Base-by-base conservation (phyloP, 2,797 vertebrate genomes). In the Pseudopleuronectes americanus region DNA sequence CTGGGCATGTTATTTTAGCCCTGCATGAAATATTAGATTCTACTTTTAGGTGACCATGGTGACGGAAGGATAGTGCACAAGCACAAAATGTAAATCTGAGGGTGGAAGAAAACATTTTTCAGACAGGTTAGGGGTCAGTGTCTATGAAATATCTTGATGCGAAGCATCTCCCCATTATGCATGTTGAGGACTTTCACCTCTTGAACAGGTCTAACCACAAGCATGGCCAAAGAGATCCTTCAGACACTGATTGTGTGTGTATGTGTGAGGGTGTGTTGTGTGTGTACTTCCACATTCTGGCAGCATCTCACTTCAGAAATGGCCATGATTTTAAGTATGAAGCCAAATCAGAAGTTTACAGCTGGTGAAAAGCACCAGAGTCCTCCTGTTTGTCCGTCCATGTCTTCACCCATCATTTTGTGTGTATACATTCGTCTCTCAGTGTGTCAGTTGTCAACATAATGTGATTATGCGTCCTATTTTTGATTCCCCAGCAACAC, bases 381-480 rank as follows among this genome's bases (percentile, higher is more conserved):
- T 41, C 4, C 13, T 22, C 4, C 2, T 24, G 13, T 49, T 4
- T 48, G 63, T 3, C 12, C 10, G 1, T 16, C 17, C 14, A 9
- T 48, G 2, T 17, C 41, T 48, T 56, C 47, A 62, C 68, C 55
- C 57, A 58, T 87, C 57, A 45, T 19, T 31, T 64, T 22, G 26
- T 61, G 61, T 59, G 52, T 43, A 43, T 74, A 62, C 52, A 60
- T 76, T 21, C 13, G 2, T 76, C 76, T 53, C 66, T 74, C 31
- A 1, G 57, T 63, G n/a, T 86, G 86, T 83, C 88, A 88, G 63
- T 53, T 88, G 87, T 84, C 82, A 89, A 90, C 82, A 81, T 90
- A 84, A 91, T 85, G 87, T 85, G 87, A 91, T 90, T 87, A 84
- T 75, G 67, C 21, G 33, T 91, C 86, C 89, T 84, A 87, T 92